These are phyloP conservation scores for Drosophila nebulosa DNA, from an alignment of 1,140 invertebrate species.

Conservation along the genomic window DNA sequence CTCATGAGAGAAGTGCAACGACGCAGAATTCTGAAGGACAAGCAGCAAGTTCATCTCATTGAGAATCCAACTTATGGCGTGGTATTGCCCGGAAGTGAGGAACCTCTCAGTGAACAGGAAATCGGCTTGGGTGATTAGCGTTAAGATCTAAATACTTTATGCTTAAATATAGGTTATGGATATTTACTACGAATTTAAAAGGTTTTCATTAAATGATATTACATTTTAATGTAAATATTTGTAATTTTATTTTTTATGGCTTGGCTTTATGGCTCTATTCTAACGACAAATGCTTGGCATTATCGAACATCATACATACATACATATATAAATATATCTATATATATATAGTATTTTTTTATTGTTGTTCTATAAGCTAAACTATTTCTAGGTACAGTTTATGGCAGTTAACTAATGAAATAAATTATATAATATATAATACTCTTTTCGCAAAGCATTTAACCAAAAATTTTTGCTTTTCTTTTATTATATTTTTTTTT, in stretches of 20 bases:
- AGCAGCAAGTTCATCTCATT: constrained; percentile 53
- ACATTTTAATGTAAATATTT: constrained; percentile 34
- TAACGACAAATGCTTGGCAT: constrained; percentile 60
- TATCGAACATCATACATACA: constrained; percentile 40
- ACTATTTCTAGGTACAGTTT: constrained; percentile 32
- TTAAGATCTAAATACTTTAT: not conserved
- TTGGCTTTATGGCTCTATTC: constrained; percentile 45
- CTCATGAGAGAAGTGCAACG: constrained; percentile 52
- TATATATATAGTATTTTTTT: constrained; percentile 21
- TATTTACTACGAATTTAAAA: not conserved
- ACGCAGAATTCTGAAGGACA: constrained; percentile 31
- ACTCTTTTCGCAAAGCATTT: constrained; percentile 43
- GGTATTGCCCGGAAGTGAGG: constrained; percentile 44
- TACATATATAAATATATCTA: constrained; percentile 9
- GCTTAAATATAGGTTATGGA: not conserved
- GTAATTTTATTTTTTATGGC: constrained; percentile 61
- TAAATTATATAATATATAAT: constrained; percentile 59
- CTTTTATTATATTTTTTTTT: not conserved
- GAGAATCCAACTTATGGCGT: constrained; percentile 74
- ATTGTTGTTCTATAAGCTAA: constrained; percentile 11
- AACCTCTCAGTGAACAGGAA: constrained; percentile 30
- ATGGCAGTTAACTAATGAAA: constrained; percentile 39
- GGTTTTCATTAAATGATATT: too few species aligned
- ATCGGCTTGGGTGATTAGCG: constrained; percentile 45
- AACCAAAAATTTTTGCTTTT: not conserved